A percentile compares a stretch with the other conserved stretches of the same genome.
Evolutionary conservation across 1,140 invertebrate genomes (phyloP).

Genomic region (Drosophila asahinai): DNA sequence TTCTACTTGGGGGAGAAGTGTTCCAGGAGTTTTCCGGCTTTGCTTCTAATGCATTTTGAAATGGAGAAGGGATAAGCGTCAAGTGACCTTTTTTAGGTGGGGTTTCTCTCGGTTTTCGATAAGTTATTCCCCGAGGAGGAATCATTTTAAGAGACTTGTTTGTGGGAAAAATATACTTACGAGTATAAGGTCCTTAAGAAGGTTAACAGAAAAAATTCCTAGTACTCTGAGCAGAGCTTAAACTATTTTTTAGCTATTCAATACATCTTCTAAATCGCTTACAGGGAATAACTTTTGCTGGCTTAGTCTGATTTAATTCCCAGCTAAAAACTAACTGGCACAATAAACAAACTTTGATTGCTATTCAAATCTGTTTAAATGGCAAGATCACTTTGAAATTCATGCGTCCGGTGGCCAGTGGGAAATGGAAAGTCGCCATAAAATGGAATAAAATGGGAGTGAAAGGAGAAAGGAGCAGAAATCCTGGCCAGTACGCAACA

Average conservation of each 20-base stretch:
- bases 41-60: slow-evolving; percentile 20
- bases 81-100: neutral
- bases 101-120: neutral
- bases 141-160: no score
- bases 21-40: slow-evolving; percentile 43
- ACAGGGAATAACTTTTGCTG: neutral
- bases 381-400: slow-evolving; percentile 73
- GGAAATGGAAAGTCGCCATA: slow-evolving; percentile 4
- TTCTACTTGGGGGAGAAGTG: slow-evolving; percentile 4
- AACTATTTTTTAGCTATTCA: neutral
- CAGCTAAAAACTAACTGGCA: slow-evolving; percentile 18
- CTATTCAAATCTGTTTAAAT: slow-evolving; percentile 70
- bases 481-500: slow-evolving; percentile 56
- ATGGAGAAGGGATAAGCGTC: slow-evolving; percentile 10
- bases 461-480: slow-evolving; percentile 21
- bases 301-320: slow-evolving; percentile 6
- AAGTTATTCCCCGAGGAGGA: no score
- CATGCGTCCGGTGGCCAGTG: slow-evolving; percentile 61
- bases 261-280: neutral
- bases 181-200: no score
- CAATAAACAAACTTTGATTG: slow-evolving; percentile 70
- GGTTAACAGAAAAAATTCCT: no score
- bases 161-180: no score
- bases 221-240: no score
- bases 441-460: slow-evolving; percentile 5